These are phyloP conservation scores for Onychorhynchus coronatus DNA, from an alignment of 2,113 vertebrate species.

Conservation along the genomic window DNA sequence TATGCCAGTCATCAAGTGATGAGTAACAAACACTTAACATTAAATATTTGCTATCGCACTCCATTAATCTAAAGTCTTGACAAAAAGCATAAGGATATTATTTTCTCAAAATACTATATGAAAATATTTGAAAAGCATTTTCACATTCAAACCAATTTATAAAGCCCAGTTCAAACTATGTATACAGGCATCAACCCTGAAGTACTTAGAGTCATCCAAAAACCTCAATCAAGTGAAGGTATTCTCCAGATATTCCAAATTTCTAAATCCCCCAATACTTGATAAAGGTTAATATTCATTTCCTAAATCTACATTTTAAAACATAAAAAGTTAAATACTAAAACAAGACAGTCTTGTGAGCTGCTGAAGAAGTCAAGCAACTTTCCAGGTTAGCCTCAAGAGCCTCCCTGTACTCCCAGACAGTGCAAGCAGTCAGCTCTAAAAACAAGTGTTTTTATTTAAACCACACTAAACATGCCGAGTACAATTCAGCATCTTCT, in stretches of 20 bases:
- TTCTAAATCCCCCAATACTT: not conserved
- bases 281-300: not conserved
- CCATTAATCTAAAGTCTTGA: not conserved
- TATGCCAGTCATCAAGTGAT: rapidly evolving
- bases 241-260: too few species aligned
- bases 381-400: not conserved
- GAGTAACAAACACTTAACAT: rapidly evolving
- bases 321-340: not conserved
- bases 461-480: not conserved
- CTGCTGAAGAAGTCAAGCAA: not conserved
- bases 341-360: not conserved
- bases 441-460: not conserved
- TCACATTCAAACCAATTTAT: not conserved
- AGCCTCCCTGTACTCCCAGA: not conserved
- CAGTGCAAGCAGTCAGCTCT: rapidly evolving
- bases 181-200: not conserved
- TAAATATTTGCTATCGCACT: not conserved
- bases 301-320: not conserved
- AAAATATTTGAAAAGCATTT: not conserved
- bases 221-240: not conserved
- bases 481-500: not conserved
- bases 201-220: not conserved
- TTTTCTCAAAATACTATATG: not conserved
- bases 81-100: not conserved
- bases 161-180: rapidly evolving